Percentiles rank a stretch among this genome's conserved stretches.
Evolutionary conservation across 1,140 invertebrate species (phyloP).

Genomic region (Trichonephila inaurata): DNA sequence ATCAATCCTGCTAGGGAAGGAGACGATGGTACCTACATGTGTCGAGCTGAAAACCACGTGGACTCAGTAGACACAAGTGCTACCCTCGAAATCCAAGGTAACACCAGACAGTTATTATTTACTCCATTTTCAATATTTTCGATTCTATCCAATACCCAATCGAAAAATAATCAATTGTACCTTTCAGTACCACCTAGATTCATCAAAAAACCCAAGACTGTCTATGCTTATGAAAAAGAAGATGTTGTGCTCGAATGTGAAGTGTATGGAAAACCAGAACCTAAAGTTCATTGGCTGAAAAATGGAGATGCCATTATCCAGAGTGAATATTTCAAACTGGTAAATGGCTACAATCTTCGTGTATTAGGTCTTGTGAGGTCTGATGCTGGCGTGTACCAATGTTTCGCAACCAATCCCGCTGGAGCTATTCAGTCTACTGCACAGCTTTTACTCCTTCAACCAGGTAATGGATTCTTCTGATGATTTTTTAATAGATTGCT

Average conservation of each 20-base stretch:
- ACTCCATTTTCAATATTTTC: not conserved
- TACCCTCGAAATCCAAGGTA: conserved; percentile 90
- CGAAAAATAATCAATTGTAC: not conserved
- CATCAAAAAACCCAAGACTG: conserved; percentile 86
- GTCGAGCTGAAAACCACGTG: conserved; percentile 92
- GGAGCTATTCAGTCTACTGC: conserved; percentile 92
- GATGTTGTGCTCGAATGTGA: conserved; percentile 91
- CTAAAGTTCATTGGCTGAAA: conserved; percentile 91
- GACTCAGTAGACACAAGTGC: conserved; percentile 94
- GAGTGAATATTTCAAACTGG: conserved; percentile 92
- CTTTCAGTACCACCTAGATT: conserved; percentile 87
- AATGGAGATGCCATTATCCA: conserved; percentile 89
- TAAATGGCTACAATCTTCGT: conserved; percentile 87
- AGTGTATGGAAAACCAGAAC: conserved; percentile 93
- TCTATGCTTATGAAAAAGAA: conserved; percentile 89
- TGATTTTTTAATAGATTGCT: no score
- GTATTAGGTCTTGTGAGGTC: conserved; percentile 93
- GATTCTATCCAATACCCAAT: not conserved
- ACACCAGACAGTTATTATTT: not conserved
- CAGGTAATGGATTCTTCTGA: conserved; percentile 83
- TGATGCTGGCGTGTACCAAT: conserved; percentile 97
- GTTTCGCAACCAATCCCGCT: conserved; percentile 91
- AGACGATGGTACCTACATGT: conserved; percentile 95
- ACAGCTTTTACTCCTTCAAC: conserved; percentile 88
- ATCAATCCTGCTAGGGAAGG: conserved; percentile 89